phyloP scores from a whole-genome alignment of 2,888 invertebrate genomes.

The Parnassius smintheus region DNA sequence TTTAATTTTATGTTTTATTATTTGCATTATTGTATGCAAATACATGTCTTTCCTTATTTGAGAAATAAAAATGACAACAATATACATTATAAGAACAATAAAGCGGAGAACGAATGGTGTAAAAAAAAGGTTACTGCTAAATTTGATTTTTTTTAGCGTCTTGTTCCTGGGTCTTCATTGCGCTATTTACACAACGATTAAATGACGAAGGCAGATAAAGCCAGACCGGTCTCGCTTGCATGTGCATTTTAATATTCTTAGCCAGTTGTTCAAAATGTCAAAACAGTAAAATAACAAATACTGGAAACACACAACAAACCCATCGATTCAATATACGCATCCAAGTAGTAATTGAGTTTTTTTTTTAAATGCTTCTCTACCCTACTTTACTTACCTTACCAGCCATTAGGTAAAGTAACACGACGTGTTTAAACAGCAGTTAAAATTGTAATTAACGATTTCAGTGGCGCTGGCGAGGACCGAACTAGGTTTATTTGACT shows the following conservation, averaged over 20 bases:
- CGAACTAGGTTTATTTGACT: too few species aligned
- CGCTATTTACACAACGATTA: slow-evolving; percentile 14
- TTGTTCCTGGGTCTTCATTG: background rate
- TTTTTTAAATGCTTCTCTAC: too few species aligned
- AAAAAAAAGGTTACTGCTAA: slow-evolving; percentile 5
- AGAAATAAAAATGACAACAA: background rate
- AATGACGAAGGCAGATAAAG: slow-evolving; percentile 14
- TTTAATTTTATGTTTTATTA: background rate
- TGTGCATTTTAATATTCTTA: slow-evolving; percentile 16
- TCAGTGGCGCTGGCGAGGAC: too few species aligned
- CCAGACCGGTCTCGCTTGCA: slow-evolving; percentile 10
- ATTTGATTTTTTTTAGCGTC: slow-evolving; percentile 9
- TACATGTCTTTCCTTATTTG: slow-evolving; percentile 9
- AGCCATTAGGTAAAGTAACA: too few species aligned
- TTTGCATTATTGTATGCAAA: background rate
- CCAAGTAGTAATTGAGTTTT: background rate
- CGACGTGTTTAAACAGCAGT: too few species aligned
- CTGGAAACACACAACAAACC: background rate
- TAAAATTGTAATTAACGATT: too few species aligned
- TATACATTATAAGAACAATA: background rate
- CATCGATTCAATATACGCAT: slow-evolving; percentile 3
- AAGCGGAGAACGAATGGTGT: background rate
- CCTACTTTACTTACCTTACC: too few species aligned
- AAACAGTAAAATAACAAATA: slow-evolving; percentile 21
- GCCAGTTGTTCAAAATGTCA: slow-evolving; percentile 19